phyloP scores from a whole-genome alignment of 1,140 invertebrate species.

The Polypedilum pembai region DNA sequence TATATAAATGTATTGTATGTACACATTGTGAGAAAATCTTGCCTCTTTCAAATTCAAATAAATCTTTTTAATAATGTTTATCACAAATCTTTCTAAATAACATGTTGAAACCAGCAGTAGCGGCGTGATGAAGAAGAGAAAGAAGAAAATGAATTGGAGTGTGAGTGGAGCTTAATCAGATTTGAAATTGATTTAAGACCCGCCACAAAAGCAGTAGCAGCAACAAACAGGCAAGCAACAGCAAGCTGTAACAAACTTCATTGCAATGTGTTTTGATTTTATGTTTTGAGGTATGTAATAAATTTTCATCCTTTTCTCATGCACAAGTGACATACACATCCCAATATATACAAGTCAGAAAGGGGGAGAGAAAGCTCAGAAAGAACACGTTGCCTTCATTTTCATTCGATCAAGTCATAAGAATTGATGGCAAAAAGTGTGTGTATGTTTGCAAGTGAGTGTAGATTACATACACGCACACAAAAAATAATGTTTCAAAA shows the following conservation, averaged over 20 bases:
- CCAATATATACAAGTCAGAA: no score
- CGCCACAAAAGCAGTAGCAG: background rate
- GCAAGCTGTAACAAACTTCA: background rate
- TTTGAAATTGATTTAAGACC: constrained; percentile 22
- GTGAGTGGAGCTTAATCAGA: constrained; percentile 15
- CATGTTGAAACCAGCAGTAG: constrained; percentile 10
- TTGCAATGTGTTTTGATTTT: constrained; percentile 18
- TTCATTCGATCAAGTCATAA: constrained; percentile 21
- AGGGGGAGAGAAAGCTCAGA: background rate
- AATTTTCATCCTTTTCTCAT: constrained; percentile 8
- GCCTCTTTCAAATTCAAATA: background rate
- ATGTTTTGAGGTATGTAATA: constrained; percentile 13
- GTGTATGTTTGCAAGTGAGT: background rate
- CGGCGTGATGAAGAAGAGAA: background rate
- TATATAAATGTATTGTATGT: background rate
- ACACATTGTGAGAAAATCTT: background rate
- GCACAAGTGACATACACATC: background rate
- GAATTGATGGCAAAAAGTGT: background rate
- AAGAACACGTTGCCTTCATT: background rate
- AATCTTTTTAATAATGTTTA: constrained; percentile 26
- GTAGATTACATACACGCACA: background rate
- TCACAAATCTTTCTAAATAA: constrained; percentile 22
- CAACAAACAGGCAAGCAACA: background rate
- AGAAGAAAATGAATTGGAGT: background rate
- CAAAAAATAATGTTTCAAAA: no score